Conservation (phyloP, 2,797 vertebrate genomes). For the Diplodus sargus region DNA sequence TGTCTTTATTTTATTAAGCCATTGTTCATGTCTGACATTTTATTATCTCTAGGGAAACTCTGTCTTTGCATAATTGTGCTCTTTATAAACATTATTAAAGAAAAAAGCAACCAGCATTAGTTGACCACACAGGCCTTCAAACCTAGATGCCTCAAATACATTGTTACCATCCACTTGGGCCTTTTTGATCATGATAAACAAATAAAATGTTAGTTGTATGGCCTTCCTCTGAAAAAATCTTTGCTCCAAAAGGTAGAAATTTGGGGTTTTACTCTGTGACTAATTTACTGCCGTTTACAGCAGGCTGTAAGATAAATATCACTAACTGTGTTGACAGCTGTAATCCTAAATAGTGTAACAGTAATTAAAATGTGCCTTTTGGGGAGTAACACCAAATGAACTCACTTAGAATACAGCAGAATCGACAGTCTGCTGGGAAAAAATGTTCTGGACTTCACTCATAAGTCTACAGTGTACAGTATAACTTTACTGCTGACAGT, state of each 20-base stretch:
- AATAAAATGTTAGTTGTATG: neutral
- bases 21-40: neutral
- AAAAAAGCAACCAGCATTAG: neutral
- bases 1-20: neutral
- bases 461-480: neutral
- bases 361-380: slow-evolving; percentile 21
- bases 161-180: neutral
- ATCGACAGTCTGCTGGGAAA: neutral
- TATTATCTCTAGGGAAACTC: neutral
- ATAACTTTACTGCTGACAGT: neutral
- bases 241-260: neutral
- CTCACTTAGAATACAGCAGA: neutral
- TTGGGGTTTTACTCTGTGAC: neutral
- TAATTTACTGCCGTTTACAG: slow-evolving; percentile 18
- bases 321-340: slow-evolving; percentile 14
- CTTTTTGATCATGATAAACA: neutral
- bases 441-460: neutral
- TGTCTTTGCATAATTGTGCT: neutral
- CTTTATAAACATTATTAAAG: neutral
- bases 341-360: slow-evolving; percentile 8
- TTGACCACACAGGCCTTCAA: neutral
- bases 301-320: slow-evolving; percentile 10
- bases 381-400: neutral
- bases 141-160: neutral
- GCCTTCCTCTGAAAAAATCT: neutral